Evolutionary conservation across 2,797 vertebrate species (phyloP).

Genomic region (Megaceryle alcyon): DNA sequence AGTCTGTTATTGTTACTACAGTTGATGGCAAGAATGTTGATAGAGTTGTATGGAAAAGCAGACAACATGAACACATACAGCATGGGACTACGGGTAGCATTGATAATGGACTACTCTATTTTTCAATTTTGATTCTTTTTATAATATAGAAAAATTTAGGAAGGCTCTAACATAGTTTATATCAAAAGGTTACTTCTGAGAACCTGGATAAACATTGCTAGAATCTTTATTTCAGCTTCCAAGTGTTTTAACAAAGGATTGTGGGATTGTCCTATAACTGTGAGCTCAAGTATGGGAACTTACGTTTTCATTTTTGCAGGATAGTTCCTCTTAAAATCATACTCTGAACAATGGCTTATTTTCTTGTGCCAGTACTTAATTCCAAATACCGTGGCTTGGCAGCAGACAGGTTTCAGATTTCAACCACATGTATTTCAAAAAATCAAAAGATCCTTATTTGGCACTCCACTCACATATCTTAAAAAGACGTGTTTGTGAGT

Average conservation of each 20-base stretch:
- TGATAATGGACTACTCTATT: neutral
- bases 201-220: conserved; percentile 48
- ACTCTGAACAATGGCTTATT: conserved; percentile 88
- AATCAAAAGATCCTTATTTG: conserved; percentile 91
- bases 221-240: conserved; percentile 44
- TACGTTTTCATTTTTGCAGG: conserved; percentile 71
- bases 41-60: neutral
- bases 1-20: neutral
- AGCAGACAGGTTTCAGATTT: conserved; percentile 88
- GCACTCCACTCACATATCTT: conserved; percentile 85
- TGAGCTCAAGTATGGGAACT: conserved; percentile 71
- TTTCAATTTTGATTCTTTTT: neutral
- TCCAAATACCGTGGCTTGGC: conserved; percentile 92
- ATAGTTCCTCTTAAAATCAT: conserved; percentile 76
- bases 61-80: neutral
- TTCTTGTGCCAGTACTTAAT: conserved; percentile 85
- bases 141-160: neutral
- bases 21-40: neutral
- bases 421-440: conserved; percentile 95
- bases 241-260: conserved; percentile 67
- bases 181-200: conserved; percentile 35
- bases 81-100: neutral
- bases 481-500: conserved; percentile 81
- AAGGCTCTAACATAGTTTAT: neutral
- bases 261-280: conserved; percentile 62